These are phyloP conservation scores for Aproaerema taeniolella DNA, from an alignment of 2,888 invertebrate genomes.

Conservation along the genomic window DNA sequence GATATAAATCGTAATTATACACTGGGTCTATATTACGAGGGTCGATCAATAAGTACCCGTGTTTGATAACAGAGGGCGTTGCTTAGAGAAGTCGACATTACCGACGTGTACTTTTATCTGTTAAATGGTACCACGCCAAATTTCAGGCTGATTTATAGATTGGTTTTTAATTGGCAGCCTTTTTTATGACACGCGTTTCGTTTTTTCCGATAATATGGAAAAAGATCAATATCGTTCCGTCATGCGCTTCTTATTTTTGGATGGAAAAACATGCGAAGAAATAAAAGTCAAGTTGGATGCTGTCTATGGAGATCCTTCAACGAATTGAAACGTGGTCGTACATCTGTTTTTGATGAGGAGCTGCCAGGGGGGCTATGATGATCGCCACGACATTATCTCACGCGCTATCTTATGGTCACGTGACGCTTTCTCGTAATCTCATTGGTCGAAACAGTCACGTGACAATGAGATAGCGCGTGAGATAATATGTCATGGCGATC, in stretches of 20 bases:
- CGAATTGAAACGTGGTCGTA: conserved; percentile 21
- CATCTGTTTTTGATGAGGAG: conserved; percentile 24
- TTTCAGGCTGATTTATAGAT: neutral
- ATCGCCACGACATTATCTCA: too few relatives aligned
- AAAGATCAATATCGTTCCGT: neutral
- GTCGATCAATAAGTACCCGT: neutral
- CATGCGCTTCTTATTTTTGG: neutral
- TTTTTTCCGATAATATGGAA: neutral
- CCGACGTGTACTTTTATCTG: neutral
- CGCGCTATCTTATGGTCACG: too few relatives aligned
- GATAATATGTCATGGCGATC: too few relatives aligned
- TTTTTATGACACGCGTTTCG: neutral
- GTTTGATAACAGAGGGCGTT: neutral
- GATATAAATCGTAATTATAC: too few relatives aligned
- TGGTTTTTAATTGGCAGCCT: neutral
- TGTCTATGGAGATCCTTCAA: conserved; percentile 21
- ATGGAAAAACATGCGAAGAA: neutral
- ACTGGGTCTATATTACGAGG: too few relatives aligned
- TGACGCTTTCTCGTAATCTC: too few relatives aligned
- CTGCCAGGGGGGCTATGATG: too few relatives aligned
- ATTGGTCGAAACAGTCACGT: too few relatives aligned
- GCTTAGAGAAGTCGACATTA: neutral
- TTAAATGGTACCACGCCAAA: neutral
- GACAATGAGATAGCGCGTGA: too few relatives aligned
- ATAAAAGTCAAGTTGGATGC: neutral